A percentile compares a stretch with the other conserved stretches of the same genome.
Evolutionary conservation across 2,113 vertebrate species (phyloP).

Genomic region (Indicator maculatus): DNA sequence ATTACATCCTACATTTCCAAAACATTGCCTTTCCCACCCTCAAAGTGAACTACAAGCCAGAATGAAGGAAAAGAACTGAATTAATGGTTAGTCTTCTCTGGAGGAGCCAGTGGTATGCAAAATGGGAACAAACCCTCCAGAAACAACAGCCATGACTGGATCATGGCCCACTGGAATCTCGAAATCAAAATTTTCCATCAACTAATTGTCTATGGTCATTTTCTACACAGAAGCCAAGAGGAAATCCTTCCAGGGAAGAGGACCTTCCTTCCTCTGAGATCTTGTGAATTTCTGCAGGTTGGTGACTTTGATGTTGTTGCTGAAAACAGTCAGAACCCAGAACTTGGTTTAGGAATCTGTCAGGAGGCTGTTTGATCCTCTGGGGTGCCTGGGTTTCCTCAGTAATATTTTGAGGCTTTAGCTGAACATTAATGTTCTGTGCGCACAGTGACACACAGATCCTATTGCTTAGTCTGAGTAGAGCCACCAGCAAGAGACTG

Average conservation of each 20-base stretch:
- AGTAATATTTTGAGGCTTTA: background rate
- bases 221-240: slow-evolving; percentile 16
- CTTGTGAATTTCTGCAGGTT: background rate
- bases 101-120: background rate
- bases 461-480: background rate
- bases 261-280: slow-evolving; percentile 30
- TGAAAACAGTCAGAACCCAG: background rate
- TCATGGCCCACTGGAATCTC: background rate
- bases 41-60: background rate
- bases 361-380: background rate
- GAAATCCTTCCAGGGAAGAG: slow-evolving; percentile 24
- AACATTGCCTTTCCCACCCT: background rate
- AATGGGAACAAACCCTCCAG: background rate
- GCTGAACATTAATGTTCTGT: background rate
- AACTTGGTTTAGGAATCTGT: background rate
- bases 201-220: background rate
- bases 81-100: background rate
- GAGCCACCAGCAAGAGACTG: background rate
- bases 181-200: background rate
- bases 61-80: background rate
- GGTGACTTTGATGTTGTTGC: background rate
- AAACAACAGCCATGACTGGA: background rate
- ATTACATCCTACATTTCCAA: background rate
- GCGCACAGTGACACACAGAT: background rate
- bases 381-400: background rate